phyloP scores from a whole-genome alignment of 1,140 invertebrate species.

The Spodoptera frugiperda region DNA sequence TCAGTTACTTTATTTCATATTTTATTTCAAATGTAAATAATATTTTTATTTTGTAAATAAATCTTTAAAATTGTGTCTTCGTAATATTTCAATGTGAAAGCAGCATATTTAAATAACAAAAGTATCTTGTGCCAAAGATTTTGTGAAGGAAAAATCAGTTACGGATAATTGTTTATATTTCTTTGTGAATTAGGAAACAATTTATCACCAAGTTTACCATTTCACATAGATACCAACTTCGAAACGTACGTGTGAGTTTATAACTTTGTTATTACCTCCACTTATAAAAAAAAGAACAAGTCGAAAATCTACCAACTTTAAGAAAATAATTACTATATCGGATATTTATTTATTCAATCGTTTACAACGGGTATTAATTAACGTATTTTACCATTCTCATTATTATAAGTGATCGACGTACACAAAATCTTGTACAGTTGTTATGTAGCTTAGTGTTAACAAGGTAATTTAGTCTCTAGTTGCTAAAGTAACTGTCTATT shows the following conservation, averaged over 20 bases:
- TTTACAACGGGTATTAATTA: conserved; percentile 68
- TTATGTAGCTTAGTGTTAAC: conserved; percentile 74
- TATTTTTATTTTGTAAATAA: conserved; percentile 41
- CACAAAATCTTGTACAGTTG: conserved; percentile 67
- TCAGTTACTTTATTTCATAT: conserved; percentile 19
- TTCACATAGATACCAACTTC: conserved; percentile 24
- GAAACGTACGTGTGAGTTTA: conserved; percentile 8
- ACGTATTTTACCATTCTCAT: conserved; percentile 57
- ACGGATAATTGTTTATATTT: conserved; percentile 24
- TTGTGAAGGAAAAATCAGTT: conserved; percentile 43
- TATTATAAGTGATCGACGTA: conserved; percentile 46
- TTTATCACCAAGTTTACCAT: conserved; percentile 30
- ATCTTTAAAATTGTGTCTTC: not conserved
- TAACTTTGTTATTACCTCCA: not conserved
- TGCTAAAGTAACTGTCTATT: conserved; percentile 24
- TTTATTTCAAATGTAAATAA: conserved; percentile 40
- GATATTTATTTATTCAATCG: conserved; percentile 48
- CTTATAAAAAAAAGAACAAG: not conserved
- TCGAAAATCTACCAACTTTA: not conserved
- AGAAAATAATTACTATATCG: conserved; percentile 18
- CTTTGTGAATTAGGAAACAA: conserved; percentile 21
- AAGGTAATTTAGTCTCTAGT: conserved; percentile 44
- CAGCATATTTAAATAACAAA: conserved; percentile 35
- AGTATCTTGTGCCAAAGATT: conserved; percentile 52
- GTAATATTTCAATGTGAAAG: conserved; percentile 25